Conservation (phyloP, 2,797 vertebrate genomes). For the Chiloscyllium punctatum region DNA sequence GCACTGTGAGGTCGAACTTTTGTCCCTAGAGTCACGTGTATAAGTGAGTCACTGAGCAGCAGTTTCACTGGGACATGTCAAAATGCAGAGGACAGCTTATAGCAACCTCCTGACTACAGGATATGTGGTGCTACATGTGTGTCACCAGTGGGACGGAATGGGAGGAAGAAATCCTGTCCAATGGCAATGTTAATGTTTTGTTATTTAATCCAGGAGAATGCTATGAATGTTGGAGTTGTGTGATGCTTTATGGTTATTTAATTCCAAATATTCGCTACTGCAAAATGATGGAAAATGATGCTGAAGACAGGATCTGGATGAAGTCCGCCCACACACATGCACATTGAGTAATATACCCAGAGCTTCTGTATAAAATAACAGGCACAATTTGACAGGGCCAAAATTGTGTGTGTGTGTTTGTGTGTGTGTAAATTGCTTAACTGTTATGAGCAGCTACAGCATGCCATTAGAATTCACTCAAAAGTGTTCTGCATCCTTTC, state of each 20-base stretch:
- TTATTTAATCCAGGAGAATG: conserved; percentile 26
- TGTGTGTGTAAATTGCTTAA: not conserved
- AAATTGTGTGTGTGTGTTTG: not conserved
- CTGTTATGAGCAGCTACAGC: not conserved
- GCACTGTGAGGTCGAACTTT: not conserved
- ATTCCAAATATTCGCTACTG: not conserved
- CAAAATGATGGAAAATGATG: not conserved
- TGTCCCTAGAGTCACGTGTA: not conserved
- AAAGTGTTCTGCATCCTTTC: not conserved
- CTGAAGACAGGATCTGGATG: not conserved
- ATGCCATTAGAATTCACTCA: not conserved
- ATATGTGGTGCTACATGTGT: not conserved
- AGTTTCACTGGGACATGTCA: not conserved
- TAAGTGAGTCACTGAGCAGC: not conserved
- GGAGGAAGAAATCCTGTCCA: not conserved
- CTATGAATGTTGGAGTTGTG: not conserved
- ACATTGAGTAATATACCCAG: not conserved
- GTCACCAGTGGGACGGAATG: not conserved
- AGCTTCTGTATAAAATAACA: not conserved
- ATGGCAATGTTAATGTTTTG: not conserved
- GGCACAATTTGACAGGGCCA: not conserved
- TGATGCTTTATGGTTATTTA: not conserved
- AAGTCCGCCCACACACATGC: not conserved
- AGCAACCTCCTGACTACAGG: not conserved
- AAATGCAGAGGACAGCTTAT: not conserved